A percentile compares a stretch with the other conserved stretches of the same genome.
Conservation (phyloP, 2,797 vertebrate genomes). For the Schizopygopsis malacanthus region DNA sequence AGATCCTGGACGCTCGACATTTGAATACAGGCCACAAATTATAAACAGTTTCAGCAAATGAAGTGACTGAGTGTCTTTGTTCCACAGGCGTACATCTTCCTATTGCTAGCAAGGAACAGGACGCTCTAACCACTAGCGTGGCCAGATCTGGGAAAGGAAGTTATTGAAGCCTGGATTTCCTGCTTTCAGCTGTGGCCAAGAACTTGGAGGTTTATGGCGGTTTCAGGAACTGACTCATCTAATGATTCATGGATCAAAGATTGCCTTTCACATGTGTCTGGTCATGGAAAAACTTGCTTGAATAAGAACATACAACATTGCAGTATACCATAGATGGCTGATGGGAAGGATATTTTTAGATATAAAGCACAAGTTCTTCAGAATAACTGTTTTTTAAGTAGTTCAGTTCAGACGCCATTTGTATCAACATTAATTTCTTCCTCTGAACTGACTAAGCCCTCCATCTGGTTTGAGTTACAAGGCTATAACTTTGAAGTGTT, state of each 20-base stretch:
- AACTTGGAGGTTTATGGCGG: conserved; percentile 91
- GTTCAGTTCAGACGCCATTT: conserved; percentile 65
- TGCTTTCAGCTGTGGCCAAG: conserved; percentile 90
- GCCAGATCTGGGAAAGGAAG: conserved; percentile 92
- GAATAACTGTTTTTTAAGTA: conserved; percentile 59
- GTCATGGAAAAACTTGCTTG: conserved; percentile 77
- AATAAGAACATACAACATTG: conserved; percentile 63
- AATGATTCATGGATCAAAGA: conserved; percentile 91
- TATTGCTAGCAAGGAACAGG: conserved; percentile 83
- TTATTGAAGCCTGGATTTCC: conserved; percentile 97
- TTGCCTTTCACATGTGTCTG: conserved; percentile 85
- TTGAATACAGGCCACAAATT: conserved; percentile 89
- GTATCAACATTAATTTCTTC: conserved; percentile 59
- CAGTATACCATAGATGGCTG: conserved; percentile 10
- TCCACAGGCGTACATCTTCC: conserved; percentile 83
- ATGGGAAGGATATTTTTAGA: conserved; percentile 19
- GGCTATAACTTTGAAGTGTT: conserved; percentile 67
- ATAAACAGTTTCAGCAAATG: conserved; percentile 88
- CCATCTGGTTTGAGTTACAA: conserved; percentile 71
- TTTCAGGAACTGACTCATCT: conserved; percentile 97
- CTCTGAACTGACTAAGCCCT: conserved; percentile 57
- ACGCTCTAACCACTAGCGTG: conserved; percentile 80
- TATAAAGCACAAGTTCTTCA: conserved; percentile 52
- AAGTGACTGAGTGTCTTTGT: conserved; percentile 85
- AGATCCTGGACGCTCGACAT: conserved; percentile 79